Conservation (phyloP, 2,888 invertebrate genomes). For the Luperina nickerlii region DNA sequence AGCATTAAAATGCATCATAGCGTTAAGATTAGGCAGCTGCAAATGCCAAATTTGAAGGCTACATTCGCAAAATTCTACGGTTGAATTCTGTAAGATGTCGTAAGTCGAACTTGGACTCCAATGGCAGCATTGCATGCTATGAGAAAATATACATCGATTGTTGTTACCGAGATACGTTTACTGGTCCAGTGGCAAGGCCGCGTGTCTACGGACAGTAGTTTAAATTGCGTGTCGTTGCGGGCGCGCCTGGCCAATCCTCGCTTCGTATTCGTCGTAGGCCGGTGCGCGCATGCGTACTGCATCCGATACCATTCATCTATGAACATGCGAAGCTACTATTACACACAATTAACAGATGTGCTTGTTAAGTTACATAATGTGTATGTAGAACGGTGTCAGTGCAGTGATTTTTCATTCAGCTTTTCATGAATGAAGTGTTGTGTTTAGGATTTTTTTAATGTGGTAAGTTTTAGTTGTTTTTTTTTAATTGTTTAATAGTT, state of each 20-base stretch:
- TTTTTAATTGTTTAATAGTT: not conserved
- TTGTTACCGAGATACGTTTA: constrained; percentile 52
- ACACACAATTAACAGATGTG: constrained; percentile 47
- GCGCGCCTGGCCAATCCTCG: constrained; percentile 74
- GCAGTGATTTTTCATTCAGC: constrained; percentile 47
- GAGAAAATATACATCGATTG: constrained; percentile 56
- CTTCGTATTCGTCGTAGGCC: constrained; percentile 34
- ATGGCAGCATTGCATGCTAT: constrained; percentile 36
- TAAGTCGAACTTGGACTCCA: constrained; percentile 64
- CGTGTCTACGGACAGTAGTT: constrained; percentile 69
- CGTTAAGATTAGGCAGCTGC: not conserved
- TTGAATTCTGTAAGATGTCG: constrained; percentile 37
- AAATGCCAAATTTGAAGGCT: constrained; percentile 23
- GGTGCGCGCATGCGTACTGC: constrained; percentile 69
- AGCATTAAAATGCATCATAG: not conserved
- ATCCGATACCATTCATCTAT: constrained; percentile 51
- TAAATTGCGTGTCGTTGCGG: constrained; percentile 73
- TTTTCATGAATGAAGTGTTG: constrained; percentile 43
- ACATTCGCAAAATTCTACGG: constrained; percentile 18
- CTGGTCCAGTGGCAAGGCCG: constrained; percentile 76
- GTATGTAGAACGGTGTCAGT: constrained; percentile 45
- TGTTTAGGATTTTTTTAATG: constrained; percentile 32
- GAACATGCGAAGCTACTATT: constrained; percentile 50
- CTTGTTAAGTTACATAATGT: constrained; percentile 41
- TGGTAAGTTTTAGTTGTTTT: constrained; percentile 50